Evolutionary conservation across 2,797 vertebrate species (phyloP).

Genomic region (Smutsia temminckii): DNA sequence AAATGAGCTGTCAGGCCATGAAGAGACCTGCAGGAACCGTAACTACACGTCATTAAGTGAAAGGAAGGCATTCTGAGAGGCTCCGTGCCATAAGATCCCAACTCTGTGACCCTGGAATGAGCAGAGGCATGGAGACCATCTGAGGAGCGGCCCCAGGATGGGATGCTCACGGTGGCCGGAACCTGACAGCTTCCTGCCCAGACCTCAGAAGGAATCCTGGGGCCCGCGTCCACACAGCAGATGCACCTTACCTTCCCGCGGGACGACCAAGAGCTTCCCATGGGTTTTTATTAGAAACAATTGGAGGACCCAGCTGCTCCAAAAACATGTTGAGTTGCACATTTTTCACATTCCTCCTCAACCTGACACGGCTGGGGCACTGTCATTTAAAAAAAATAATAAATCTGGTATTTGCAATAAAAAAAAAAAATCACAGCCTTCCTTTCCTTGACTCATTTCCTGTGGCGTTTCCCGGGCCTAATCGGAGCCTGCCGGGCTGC

Average conservation of each 20-base stretch:
- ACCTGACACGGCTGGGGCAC: conserved; percentile 78
- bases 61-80: not conserved
- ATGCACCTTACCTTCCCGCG: not conserved
- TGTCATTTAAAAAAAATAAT: conserved; percentile 75
- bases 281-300: conserved; percentile 76
- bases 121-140: too few relatives aligned
- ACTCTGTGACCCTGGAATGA: not conserved
- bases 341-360: conserved; percentile 81
- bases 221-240: accelerated
- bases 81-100: accelerated
- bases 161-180: accelerated
- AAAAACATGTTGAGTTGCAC: conserved; percentile 68
- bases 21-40: too few relatives aligned
- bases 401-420: conserved; percentile 82
- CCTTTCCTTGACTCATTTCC: conserved; percentile 83
- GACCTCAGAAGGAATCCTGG: accelerated
- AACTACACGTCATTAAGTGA: too few relatives aligned
- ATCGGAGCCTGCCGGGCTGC: conserved; percentile 81
- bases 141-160: too few relatives aligned
- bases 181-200: too few relatives aligned
- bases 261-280: conserved; percentile 58
- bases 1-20: not conserved
- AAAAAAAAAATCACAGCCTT: conserved; percentile 81
- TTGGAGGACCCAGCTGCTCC: conserved; percentile 74
- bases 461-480: conserved; percentile 81